Conservation (phyloP, 2,113 vertebrate species). For the Mesembrinibis cayennensis region DNA sequence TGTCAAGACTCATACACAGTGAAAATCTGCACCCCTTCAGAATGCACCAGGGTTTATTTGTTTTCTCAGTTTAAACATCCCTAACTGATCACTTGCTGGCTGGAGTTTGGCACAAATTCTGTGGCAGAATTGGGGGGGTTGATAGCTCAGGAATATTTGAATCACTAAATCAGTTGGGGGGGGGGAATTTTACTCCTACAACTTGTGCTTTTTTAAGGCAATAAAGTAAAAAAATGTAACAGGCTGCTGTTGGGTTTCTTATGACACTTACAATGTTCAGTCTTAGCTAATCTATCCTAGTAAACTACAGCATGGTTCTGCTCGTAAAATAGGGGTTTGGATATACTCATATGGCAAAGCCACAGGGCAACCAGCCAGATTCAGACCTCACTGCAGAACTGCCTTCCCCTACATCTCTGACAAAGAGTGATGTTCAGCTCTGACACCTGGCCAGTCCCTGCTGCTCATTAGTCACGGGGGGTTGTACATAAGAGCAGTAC, state of each 20-base stretch:
- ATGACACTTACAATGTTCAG: neutral
- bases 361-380: neutral
- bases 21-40: slow-evolving; percentile 31
- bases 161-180: neutral
- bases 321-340: neutral
- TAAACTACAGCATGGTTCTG: neutral
- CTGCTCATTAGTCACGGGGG: neutral
- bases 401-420: neutral
- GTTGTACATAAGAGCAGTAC: neutral
- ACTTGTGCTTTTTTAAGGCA: neutral
- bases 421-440: neutral
- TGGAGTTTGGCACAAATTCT: neutral
- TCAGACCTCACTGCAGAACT: neutral
- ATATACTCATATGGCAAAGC: neutral
- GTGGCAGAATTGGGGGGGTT: neutral
- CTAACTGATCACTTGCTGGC: neutral
- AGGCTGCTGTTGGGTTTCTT: neutral
- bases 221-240: neutral
- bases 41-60: slow-evolving; percentile 29
- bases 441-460: neutral
- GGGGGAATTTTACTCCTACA: neutral
- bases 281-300: neutral
- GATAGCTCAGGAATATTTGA: neutral
- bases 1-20: neutral
- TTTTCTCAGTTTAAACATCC: slow-evolving; percentile 10